A percentile compares a stretch with the other conserved stretches of the same genome.
phyloP scores from a whole-genome alignment of 2,797 vertebrate species.

The Zenarchopterus dispar region DNA sequence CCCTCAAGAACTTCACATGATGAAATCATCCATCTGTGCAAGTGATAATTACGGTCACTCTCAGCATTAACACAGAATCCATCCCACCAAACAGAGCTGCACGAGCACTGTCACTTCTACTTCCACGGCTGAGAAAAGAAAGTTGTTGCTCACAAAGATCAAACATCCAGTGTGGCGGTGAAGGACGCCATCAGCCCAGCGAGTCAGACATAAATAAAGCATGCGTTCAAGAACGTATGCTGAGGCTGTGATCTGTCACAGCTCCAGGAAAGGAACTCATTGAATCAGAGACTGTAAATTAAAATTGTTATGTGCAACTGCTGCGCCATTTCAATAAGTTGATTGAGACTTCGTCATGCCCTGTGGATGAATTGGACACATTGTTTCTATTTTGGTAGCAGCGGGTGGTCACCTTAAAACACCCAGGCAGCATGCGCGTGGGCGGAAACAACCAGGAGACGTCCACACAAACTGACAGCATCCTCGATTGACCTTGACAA shows the following conservation, averaged over 20 bases:
- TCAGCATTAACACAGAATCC: neutral
- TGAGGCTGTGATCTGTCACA: too few species aligned
- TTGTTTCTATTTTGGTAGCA: slow-evolving; percentile 6
- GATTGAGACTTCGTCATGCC: slow-evolving; percentile 5
- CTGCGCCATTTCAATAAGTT: slow-evolving; percentile 1
- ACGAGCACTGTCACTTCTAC: too few species aligned
- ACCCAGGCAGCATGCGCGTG: neutral
- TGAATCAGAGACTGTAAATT: neutral
- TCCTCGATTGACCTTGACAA: neutral
- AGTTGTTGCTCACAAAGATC: too few species aligned
- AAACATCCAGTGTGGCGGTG: too few species aligned
- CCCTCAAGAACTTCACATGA: slow-evolving; percentile 7
- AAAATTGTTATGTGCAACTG: neutral
- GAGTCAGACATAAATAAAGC: too few species aligned
- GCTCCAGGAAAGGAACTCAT: too few species aligned
- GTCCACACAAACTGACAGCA: slow-evolving; percentile 7
- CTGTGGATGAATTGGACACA: slow-evolving; percentile 2
- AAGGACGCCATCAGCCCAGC: too few species aligned
- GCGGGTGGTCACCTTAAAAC: slow-evolving; percentile 7
- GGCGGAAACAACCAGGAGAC: slow-evolving; percentile 1
- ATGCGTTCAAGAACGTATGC: too few species aligned
- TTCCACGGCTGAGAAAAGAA: too few species aligned
- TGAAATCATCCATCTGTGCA: slow-evolving; percentile 6
- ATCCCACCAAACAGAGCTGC: slow-evolving; percentile 1
- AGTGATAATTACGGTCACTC: neutral